phyloP scores from a whole-genome alignment of 2,113 vertebrate species.

The Brachionichthys hirsutus region DNA sequence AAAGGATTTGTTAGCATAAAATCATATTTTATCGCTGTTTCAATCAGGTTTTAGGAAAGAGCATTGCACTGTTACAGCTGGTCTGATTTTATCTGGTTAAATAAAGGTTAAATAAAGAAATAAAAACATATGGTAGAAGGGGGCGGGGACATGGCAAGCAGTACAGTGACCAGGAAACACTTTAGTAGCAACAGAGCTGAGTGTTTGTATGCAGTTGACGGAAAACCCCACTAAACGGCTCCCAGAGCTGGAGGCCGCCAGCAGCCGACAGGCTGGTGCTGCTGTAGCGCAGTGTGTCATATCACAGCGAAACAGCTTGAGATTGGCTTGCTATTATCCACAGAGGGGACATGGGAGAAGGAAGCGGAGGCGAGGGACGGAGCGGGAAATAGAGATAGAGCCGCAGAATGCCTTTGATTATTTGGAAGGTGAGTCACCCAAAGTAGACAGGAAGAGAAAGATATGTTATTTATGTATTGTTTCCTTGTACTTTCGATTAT shows the following conservation, averaged over 20 bases:
- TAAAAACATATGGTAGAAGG: neutral
- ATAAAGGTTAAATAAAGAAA: no score
- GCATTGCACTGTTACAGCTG: no score
- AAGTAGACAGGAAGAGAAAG: slow-evolving; percentile 22
- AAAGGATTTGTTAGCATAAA: no score
- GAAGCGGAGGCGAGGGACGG: slow-evolving; percentile 20
- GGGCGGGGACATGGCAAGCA: neutral
- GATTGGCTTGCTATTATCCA: slow-evolving; percentile 71
- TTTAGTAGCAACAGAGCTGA: slow-evolving; percentile 7
- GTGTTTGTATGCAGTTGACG: slow-evolving; percentile 26
- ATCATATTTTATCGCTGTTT: no score
- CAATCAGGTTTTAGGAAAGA: no score
- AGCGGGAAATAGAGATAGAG: slow-evolving; percentile 23
- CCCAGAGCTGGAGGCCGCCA: slow-evolving; percentile 22
- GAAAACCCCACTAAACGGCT: slow-evolving; percentile 37
- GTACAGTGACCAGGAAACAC: slow-evolving; percentile 7
- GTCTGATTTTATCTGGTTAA: no score
- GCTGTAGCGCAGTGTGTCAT: slow-evolving; percentile 62
- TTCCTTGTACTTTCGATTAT: no score
- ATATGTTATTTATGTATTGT: neutral
- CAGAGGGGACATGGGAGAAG: slow-evolving; percentile 47
- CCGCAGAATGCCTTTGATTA: slow-evolving; percentile 28
- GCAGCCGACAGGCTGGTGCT: slow-evolving; percentile 48
- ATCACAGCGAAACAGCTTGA: slow-evolving; percentile 76
- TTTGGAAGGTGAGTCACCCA: slow-evolving; percentile 18